Base-by-base conservation (phyloP, 2,113 vertebrate species). In the Trichomycterus rosablanca region DNA sequence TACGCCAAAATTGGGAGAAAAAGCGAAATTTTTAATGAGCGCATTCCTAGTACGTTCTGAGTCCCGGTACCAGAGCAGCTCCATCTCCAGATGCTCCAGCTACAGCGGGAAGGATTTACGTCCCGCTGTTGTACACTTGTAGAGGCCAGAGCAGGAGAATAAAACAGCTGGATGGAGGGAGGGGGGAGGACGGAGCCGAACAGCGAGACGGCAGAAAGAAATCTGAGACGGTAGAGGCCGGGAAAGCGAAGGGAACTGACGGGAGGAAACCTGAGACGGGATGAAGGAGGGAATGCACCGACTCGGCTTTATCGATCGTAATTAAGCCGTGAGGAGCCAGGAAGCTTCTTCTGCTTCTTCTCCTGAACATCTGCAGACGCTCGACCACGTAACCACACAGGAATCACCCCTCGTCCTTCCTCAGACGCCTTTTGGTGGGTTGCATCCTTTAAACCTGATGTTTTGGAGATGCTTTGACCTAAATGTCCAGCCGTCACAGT, bases 131-230 rank as follows among this genome's bases (percentile, higher is more conserved):
- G 12, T 56, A 3, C 5, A 30, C 23, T 43, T 43, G 7, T 11
- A 57, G 8, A 34, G 48, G 28, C 30, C 35, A 11, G 20, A 10
- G 20, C 6, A 8, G n/a, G 16, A 12, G 10, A 15, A 12, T 22
- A 40, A 14, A 37, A 22, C n/a, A n/a, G n/a, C n/a, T n/a, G 37
- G 8, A 32, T 15, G n/a, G 2, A 30, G 10, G 14, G 28, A 28
- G 22, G 18, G 3, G 16, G 12, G 35, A 7, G 12, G 45, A 4
- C 5, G 14, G 4, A 50, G 1, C 6, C 7, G 7, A 20, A 35
- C 26, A 58, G 68, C 68, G 70, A 53, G 71, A 30, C 55, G 0
- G 34, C 37, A 20, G 43, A 24, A 19, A 2, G n/a, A 59, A 58
- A 63, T 26, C 24, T 50, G 20, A 16, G 19, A 56, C 58, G 18